Percentiles rank a stretch among this genome's conserved stretches.
phyloP scores from a whole-genome alignment of 1,140 invertebrate genomes.

The Drosophila insularis region DNA sequence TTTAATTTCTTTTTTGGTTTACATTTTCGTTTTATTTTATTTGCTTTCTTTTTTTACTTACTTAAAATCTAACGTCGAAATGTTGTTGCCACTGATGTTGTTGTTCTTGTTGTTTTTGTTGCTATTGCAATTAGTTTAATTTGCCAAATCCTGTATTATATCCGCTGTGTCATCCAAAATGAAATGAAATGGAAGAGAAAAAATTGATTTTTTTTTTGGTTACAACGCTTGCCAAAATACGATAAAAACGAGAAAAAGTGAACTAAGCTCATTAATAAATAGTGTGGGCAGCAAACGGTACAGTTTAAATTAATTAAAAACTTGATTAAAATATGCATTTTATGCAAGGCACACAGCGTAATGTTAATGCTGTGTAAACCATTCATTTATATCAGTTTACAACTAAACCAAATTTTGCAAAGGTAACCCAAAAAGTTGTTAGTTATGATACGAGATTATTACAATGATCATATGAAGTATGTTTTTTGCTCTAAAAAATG shows the following conservation, averaged over 20 bases:
- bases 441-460: too few relatives aligned
- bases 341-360: background rate
- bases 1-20: conserved; percentile 31
- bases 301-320: conserved; percentile 73
- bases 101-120: conserved; percentile 32
- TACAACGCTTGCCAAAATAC: conserved; percentile 9
- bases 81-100: conserved; percentile 14
- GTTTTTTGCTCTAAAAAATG: too few relatives aligned
- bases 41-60: conserved; percentile 47
- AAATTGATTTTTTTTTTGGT: conserved; percentile 2
- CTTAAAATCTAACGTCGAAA: conserved; percentile 68
- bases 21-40: conserved; percentile 21
- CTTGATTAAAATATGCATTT: conserved; percentile 3
- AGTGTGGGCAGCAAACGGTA: conserved; percentile 40
- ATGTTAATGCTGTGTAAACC: conserved; percentile 16
- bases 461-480: too few relatives aligned
- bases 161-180: conserved; percentile 58
- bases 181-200: conserved; percentile 23
- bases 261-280: conserved; percentile 73
- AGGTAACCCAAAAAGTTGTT: background rate
- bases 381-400: conserved; percentile 48
- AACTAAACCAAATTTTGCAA: background rate
- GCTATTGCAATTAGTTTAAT: conserved; percentile 75
- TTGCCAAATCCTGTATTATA: conserved; percentile 79
- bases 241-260: conserved; percentile 43